These are phyloP conservation scores for Oligia latruncula DNA, from an alignment of 2,888 invertebrate genomes.

Conservation along the genomic window DNA sequence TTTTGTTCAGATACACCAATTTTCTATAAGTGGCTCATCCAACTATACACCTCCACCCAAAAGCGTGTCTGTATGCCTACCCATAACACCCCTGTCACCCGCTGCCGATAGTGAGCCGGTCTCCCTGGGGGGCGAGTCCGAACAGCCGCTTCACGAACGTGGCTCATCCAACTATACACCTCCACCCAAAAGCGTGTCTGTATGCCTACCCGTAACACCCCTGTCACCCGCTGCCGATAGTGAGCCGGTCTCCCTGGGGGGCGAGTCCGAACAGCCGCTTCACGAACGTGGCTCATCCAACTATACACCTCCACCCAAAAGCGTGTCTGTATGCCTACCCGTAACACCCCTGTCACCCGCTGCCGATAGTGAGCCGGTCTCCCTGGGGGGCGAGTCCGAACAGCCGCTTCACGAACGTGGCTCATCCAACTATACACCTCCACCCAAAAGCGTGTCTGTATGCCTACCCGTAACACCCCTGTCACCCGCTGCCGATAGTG, in stretches of 20 bases:
- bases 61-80: constrained; percentile 4
- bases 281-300: constrained; percentile 66
- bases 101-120: constrained; percentile 75
- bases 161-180: background rate
- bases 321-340: constrained; percentile 9
- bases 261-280: constrained; percentile 77
- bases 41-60: background rate
- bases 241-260: constrained; percentile 75
- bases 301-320: no score
- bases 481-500: constrained; percentile 72
- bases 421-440: background rate
- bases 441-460: no score
- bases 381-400: constrained; percentile 76
- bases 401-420: constrained; percentile 75
- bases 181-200: no score
- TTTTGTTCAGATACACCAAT: background rate
- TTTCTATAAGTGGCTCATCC: no score
- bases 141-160: constrained; percentile 77
- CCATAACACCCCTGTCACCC: constrained; percentile 53
- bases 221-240: constrained; percentile 71
- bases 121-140: constrained; percentile 75
- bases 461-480: constrained; percentile 6
- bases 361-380: constrained; percentile 75
- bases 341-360: constrained; percentile 55
- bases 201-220: constrained; percentile 4